phyloP scores from a whole-genome alignment of 2,113 vertebrate species.

The Oncorhynchus clarkii region DNA sequence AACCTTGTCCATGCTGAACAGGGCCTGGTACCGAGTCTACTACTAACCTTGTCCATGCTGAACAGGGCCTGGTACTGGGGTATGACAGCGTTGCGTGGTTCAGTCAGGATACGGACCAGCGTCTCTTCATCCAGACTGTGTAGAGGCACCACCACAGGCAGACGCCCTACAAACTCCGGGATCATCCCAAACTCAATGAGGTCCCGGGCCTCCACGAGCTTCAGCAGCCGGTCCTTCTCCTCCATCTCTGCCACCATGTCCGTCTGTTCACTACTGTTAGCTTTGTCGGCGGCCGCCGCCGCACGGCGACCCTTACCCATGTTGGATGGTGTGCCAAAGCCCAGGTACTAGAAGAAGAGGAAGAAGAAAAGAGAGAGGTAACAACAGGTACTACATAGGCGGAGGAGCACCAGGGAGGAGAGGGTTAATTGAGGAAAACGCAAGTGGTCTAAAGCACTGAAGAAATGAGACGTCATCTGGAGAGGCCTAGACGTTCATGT shows the following conservation, averaged over 20 bases:
- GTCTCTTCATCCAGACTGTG: slow-evolving; percentile 94
- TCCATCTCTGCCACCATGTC: slow-evolving; percentile 89
- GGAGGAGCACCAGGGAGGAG: too few relatives aligned
- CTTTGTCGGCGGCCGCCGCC: slow-evolving; percentile 91
- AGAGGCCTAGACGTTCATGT: too few relatives aligned
- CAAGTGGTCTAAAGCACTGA: too few relatives aligned
- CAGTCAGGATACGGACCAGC: slow-evolving; percentile 89
- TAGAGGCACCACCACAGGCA: slow-evolving; percentile 93
- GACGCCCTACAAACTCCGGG: slow-evolving; percentile 93
- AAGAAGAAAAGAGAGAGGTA: not conserved
- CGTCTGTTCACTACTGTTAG: slow-evolving; percentile 85
- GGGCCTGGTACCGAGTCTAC: too few relatives aligned
- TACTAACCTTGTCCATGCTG: slow-evolving; percentile 79
- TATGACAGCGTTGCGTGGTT: slow-evolving; percentile 93
- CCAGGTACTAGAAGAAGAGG: slow-evolving; percentile 81
- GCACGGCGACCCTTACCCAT: slow-evolving; percentile 90
- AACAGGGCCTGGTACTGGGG: slow-evolving; percentile 97
- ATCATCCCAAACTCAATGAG: slow-evolving; percentile 99
- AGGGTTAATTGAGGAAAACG: too few relatives aligned
- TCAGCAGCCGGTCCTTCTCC: slow-evolving; percentile 90
- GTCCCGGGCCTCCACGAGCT: slow-evolving; percentile 89
- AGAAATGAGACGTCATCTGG: too few relatives aligned
- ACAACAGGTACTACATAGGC: too few relatives aligned
- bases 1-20: not conserved
- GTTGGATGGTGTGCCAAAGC: slow-evolving; percentile 90